A percentile compares a stretch with the other conserved stretches of the same genome.
Conservation (phyloP, 2,888 invertebrate species). For the Pyrocoelia pectoralis region DNA sequence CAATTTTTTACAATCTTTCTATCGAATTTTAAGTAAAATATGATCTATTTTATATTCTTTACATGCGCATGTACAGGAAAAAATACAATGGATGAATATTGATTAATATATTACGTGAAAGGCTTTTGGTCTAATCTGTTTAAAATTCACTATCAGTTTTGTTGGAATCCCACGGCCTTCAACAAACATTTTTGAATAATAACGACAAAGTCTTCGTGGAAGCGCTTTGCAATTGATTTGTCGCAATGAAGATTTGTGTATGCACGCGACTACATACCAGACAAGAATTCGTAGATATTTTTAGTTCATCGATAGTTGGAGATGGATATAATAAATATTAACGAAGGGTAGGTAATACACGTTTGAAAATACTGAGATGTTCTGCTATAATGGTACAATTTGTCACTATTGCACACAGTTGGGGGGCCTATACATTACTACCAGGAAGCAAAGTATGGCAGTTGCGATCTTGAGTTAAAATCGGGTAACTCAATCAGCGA, state of each 20-base stretch:
- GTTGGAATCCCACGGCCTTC: conserved; percentile 45
- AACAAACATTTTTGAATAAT: conserved; percentile 40
- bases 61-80: conserved; percentile 10
- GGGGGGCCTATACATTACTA: conserved; percentile 44
- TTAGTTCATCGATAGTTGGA: too few species aligned
- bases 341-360: too few species aligned
- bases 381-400: conserved; percentile 47
- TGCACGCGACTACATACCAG: not conserved
- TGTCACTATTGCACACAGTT: conserved; percentile 47
- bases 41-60: conserved; percentile 12
- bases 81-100: conserved; percentile 18
- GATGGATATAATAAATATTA: too few species aligned
- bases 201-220: conserved; percentile 38
- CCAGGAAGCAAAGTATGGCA: conserved; percentile 43
- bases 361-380: too few species aligned
- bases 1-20: too few species aligned
- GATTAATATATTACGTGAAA: conserved; percentile 22
- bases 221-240: conserved; percentile 14
- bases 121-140: conserved; percentile 19
- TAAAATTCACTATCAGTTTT: conserved; percentile 26
- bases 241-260: conserved; percentile 7
- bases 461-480: conserved; percentile 44
- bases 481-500: conserved; percentile 50
- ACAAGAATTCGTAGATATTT: too few species aligned
- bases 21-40: too few species aligned